Conservation (phyloP, 2,888 invertebrate genomes). For the Pandemis corylana region DNA sequence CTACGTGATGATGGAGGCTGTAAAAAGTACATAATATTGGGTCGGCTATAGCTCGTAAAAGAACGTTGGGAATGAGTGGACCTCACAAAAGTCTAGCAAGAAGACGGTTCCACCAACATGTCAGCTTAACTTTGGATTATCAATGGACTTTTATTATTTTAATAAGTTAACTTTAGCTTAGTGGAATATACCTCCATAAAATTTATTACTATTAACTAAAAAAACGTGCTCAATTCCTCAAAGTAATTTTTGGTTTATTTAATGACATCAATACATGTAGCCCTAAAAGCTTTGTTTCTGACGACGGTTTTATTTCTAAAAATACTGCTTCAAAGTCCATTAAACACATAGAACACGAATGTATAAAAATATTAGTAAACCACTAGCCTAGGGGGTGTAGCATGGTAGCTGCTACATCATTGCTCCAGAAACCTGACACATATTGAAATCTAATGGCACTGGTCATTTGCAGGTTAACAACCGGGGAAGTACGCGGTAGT, state of each 20-base stretch:
- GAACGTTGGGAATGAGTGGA: conserved; percentile 56
- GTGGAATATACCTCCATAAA: no score
- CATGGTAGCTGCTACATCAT: conserved; percentile 7
- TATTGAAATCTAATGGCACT: conserved; percentile 30
- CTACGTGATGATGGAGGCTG: conserved; percentile 61
- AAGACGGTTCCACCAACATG: neutral
- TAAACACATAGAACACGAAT: neutral
- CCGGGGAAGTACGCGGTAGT: neutral
- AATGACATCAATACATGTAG: no score
- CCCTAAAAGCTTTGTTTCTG: no score
- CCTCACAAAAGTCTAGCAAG: conserved; percentile 49
- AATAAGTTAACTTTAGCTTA: no score
- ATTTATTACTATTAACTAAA: no score
- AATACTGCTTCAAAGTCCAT: conserved; percentile 3
- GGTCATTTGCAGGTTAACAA: conserved; percentile 13
- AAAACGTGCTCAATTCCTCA: no score
- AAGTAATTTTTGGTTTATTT: no score
- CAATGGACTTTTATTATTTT: neutral
- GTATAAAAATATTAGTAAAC: conserved; percentile 2
- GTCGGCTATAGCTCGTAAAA: conserved; percentile 61
- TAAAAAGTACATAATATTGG: conserved; percentile 65
- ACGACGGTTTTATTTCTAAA: neutral
- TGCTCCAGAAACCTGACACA: conserved; percentile 13
- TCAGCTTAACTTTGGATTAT: conserved; percentile 8
- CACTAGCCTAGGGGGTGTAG: neutral